phyloP scores from a whole-genome alignment of 1,140 invertebrate species.

The Glossosoma conforme region DNA sequence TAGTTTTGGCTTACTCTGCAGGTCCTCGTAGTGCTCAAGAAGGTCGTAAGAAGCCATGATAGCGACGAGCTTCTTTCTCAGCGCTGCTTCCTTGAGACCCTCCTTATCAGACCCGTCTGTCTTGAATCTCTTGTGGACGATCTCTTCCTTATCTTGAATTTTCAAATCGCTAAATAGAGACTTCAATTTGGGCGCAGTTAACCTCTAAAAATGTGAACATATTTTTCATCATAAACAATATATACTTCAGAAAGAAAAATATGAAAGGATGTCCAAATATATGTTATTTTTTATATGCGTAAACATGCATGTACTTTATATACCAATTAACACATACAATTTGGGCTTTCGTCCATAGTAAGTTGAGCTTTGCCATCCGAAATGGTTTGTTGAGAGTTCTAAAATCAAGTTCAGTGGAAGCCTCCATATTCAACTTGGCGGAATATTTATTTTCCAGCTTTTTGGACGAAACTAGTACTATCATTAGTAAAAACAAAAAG shows the following conservation, averaged over 20 bases:
- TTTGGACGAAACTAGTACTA: no score
- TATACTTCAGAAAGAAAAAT: no score
- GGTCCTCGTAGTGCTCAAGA: slow-evolving; percentile 72
- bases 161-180: slow-evolving; percentile 83
- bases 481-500: no score
- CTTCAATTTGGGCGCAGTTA: slow-evolving; percentile 79
- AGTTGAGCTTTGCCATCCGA: slow-evolving; percentile 79
- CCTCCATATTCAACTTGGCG: slow-evolving; percentile 49
- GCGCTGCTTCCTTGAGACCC: slow-evolving; percentile 76
- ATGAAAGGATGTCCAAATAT: no score
- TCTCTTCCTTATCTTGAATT: slow-evolving; percentile 89
- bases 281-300: no score
- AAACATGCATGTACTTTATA: no score
- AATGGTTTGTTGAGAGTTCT: slow-evolving; percentile 69
- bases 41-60: slow-evolving; percentile 81
- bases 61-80: slow-evolving; percentile 72
- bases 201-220: slow-evolving; percentile 54
- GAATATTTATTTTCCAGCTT: slow-evolving; percentile 55
- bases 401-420: slow-evolving; percentile 47
- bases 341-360: slow-evolving; percentile 78
- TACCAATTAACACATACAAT: slow-evolving; percentile 60
- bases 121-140: slow-evolving; percentile 75
- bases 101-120: slow-evolving; percentile 80
- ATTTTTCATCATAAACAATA: neutral
- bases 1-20: slow-evolving; percentile 53